These are phyloP conservation scores for Andrena marginata DNA, from an alignment of 2,888 invertebrate species.

Conservation along the genomic window DNA sequence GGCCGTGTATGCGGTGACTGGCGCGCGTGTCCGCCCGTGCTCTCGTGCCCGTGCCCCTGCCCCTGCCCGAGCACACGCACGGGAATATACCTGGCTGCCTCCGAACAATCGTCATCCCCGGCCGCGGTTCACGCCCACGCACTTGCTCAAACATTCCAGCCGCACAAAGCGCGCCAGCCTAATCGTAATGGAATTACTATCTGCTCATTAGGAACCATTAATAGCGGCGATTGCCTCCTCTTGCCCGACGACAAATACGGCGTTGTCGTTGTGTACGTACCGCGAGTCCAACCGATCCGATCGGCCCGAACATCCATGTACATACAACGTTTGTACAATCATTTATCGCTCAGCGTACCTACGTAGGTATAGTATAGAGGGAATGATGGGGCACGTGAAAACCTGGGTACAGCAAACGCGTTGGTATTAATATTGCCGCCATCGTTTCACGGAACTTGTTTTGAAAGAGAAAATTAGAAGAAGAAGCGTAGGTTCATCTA, in stretches of 20 bases:
- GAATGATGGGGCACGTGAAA: no score
- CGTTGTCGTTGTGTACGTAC: not conserved
- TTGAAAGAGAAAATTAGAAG: no score
- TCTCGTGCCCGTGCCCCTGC: not conserved
- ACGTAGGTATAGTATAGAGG: no score
- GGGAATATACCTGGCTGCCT: constrained; percentile 63
- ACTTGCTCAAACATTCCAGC: constrained; percentile 72
- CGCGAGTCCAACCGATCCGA: not conserved
- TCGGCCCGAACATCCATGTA: not conserved
- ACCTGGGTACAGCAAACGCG: no score
- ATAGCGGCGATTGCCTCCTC: constrained; percentile 28
- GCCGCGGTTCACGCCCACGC: constrained; percentile 70
- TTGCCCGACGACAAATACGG: not conserved
- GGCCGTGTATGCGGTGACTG: not conserved
- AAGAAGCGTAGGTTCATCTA: no score
- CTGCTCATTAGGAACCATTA: constrained; percentile 66
- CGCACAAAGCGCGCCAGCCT: constrained; percentile 63
- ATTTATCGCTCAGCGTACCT: no score
- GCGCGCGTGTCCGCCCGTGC: not conserved
- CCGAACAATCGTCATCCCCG: constrained; percentile 73
- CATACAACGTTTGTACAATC: no score
- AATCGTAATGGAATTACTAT: constrained; percentile 74
- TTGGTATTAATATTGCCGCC: no score
- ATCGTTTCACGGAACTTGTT: no score
- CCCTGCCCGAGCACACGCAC: constrained; percentile 16